Base-by-base conservation (phyloP, 2,113 vertebrate genomes). In the Australoheros scitulus region DNA sequence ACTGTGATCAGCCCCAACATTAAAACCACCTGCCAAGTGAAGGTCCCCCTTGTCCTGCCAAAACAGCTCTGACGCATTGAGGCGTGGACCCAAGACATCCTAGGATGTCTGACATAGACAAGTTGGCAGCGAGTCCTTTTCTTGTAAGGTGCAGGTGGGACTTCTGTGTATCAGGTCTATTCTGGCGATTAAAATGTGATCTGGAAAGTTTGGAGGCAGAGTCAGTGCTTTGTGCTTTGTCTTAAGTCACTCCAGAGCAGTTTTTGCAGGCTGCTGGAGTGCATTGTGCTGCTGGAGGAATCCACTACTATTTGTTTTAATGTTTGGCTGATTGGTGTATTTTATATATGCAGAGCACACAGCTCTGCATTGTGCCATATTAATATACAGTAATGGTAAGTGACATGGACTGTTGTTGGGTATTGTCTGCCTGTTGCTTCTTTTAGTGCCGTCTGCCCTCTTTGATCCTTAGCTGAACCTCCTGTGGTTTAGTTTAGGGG, bases 391-490 rank as follows among this genome's bases (percentile, higher is more conserved):
- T 60, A 72, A 77, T 74, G n/a, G 17, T 55, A 38, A 61, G 41
- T 84, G 43, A 18, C 52, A 52, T 34, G 3, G 14, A 43, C 15
- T 52, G 50, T 74, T 0, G 29, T 55, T 55, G 32, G 10, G 6
- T 83, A 29, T 70, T 83, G 11, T 56, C 32, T 65, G 41, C 22
- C 29, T 57, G 36, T n/a, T 61, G 77, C 32, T 74, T 79, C 65
- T 61, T 41, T 15, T 38, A 7, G 22, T 68, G 29, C 64, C 74
- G 81, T 76, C 29, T 6, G 68, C 79, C 77, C n/a, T 70, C 58
- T 88, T 72, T 87, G 36, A 87, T 89, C 61, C 57, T 79, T 56
- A 43, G 56, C 56, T 57, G 79, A 75, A 68, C 57, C 79, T 76
- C 79, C 55, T 76, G 79, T 20, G 85, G 77, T 81, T 83, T 43